Evolutionary conservation across 2,888 invertebrate species (phyloP), one percentile per base, ranked within the genome.

Genomic region (Eupithecia tripunctaria): DNA sequence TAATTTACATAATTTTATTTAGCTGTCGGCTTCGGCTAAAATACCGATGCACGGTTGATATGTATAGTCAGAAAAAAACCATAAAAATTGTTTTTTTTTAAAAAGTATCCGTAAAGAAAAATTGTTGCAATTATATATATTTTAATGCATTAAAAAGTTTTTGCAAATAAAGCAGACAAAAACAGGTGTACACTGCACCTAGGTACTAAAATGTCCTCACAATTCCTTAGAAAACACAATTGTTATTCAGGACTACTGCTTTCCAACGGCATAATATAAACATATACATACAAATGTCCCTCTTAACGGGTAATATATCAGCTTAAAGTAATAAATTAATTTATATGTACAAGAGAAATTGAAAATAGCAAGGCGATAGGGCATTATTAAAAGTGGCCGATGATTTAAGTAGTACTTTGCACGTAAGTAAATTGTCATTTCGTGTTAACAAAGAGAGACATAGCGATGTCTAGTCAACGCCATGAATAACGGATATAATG

Each of bases 191-290:
- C 60, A 29, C 18, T 18, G 27, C 29, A 8, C 36, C 14, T 21
- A n/a, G n/a, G n/a, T n/a, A 63, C 36, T 36, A 63, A 56, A 51
- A 67, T 36, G 56, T n/a, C 67, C 36, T 10, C 14, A 21, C 21
- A 12, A 63, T 63, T 29, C 36, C 63, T 36, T 12, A 63, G 3
- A 60, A 29, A 27, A 29, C 60, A 6, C 29, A 32, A n/a, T 32
- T 63, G 63, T 63, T 63, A 56, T 80, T 82, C 83, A 86, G 85
- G 84, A 43, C 27, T 66, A 36, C 29, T 29, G 41, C 25, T 29
- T 25, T 29, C 25, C 66, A 47, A 47, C 47, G 1, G 85, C 85
- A 83, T 82, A 82, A 78, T 76, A 84, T 84, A 82, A 79, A 80
- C 78, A 68, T 68, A 62, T 27, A 27, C 66, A 71, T 71, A 66